phyloP scores from a whole-genome alignment of 2,113 vertebrate species.

The Pyxicephalus adspersus region DNA sequence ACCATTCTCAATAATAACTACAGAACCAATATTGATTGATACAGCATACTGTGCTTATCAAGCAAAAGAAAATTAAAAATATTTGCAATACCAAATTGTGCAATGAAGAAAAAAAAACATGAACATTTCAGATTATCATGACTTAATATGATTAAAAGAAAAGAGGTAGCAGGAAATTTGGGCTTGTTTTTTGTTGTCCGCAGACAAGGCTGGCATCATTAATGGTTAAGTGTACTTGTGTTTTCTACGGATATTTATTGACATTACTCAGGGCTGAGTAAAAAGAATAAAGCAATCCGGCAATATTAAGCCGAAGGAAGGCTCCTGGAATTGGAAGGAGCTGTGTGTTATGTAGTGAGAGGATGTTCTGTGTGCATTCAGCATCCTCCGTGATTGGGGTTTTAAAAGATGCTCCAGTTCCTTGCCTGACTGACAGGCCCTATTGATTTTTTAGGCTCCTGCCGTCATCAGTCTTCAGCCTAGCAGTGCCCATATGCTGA shows the following conservation, averaged over 20 bases:
- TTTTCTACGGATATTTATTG: constrained; percentile 7
- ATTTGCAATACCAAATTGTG: too few relatives aligned
- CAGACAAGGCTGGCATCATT: background rate
- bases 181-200: background rate
- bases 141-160: background rate
- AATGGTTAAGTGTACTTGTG: background rate
- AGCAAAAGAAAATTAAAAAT: too few relatives aligned
- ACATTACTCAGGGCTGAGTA: constrained; percentile 10
- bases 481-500: constrained; percentile 82
- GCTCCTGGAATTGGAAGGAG: constrained; percentile 63
- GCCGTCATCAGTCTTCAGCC: constrained; percentile 87
- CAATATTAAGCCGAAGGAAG: constrained; percentile 28
- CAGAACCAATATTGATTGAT: too few relatives aligned
- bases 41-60: too few relatives aligned
- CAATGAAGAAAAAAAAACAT: too few relatives aligned
- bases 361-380: constrained; percentile 48
- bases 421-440: constrained; percentile 81
- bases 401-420: constrained; percentile 81
- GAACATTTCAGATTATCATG: too few relatives aligned
- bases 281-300: constrained; percentile 40
- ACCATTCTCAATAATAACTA: too few relatives aligned
- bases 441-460: constrained; percentile 88
- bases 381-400: constrained; percentile 79
- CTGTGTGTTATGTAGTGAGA: constrained; percentile 66
- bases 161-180: constrained; percentile 1